Evolutionary conservation across 2,797 vertebrate genomes (phyloP).

Genomic region (Linurgus olivaceus): DNA sequence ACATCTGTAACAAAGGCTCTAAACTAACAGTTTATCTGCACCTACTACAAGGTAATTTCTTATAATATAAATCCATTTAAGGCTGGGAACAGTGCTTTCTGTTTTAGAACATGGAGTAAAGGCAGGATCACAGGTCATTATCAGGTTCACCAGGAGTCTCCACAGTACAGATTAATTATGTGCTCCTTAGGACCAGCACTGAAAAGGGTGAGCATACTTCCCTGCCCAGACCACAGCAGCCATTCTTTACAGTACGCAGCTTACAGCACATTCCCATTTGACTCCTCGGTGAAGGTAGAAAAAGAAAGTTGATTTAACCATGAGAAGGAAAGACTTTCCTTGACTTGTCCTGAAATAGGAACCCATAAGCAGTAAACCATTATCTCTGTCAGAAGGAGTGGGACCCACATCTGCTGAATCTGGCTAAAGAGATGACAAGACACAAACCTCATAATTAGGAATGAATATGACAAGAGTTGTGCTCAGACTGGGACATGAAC

Average conservation of each 20-base stretch:
- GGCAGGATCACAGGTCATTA: background rate
- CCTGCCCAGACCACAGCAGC: background rate
- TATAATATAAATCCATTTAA: background rate
- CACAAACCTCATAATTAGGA: background rate
- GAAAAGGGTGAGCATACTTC: background rate
- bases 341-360: background rate
- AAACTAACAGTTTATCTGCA: background rate
- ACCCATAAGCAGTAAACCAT: background rate
- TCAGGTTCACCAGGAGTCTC: background rate
- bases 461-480: background rate
- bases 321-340: background rate
- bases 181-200: background rate
- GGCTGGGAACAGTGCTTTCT: background rate
- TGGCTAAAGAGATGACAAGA: background rate
- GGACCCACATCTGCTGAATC: background rate
- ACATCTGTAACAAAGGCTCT: background rate
- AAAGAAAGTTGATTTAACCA: background rate
- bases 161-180: background rate
- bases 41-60: background rate
- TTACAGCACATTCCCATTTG: background rate
- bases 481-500: background rate
- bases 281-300: background rate
- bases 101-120: background rate
- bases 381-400: background rate
- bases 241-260: background rate